phyloP scores from a whole-genome alignment of 2,888 invertebrate species.

The Laspeyria flexula region DNA sequence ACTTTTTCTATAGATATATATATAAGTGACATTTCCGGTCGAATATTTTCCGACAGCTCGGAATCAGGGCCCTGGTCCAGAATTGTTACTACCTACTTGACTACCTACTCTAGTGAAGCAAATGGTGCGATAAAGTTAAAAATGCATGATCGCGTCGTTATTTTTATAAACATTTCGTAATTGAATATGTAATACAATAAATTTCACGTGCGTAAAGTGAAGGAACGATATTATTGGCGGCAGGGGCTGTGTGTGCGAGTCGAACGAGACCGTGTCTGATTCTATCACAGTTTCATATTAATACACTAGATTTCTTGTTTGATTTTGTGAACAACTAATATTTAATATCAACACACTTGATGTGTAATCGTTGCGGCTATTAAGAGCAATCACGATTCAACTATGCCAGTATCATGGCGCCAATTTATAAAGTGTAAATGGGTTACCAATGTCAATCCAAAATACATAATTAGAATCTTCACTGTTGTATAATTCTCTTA shows the following conservation, averaged over 20 bases:
- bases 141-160: no score
- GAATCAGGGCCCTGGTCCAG: no score
- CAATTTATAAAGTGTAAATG: constrained; percentile 10
- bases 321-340: neutral
- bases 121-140: no score
- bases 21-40: no score
- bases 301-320: neutral
- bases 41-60: no score
- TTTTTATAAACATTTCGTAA: no score
- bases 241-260: neutral
- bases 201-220: neutral
- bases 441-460: constrained; percentile 8
- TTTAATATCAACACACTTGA: constrained; percentile 3
- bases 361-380: constrained; percentile 10
- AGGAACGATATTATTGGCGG: neutral
- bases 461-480: neutral
- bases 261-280: neutral
- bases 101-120: no score
- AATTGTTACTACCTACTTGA: no score
- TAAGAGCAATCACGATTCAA: constrained; percentile 12
- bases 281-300: neutral
- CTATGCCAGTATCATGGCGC: constrained; percentile 3
- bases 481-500: no score
- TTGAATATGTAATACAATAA: neutral
- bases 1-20: no score